Conservation (phyloP, 2,888 invertebrate genomes). For the Zelleria hepariella region DNA sequence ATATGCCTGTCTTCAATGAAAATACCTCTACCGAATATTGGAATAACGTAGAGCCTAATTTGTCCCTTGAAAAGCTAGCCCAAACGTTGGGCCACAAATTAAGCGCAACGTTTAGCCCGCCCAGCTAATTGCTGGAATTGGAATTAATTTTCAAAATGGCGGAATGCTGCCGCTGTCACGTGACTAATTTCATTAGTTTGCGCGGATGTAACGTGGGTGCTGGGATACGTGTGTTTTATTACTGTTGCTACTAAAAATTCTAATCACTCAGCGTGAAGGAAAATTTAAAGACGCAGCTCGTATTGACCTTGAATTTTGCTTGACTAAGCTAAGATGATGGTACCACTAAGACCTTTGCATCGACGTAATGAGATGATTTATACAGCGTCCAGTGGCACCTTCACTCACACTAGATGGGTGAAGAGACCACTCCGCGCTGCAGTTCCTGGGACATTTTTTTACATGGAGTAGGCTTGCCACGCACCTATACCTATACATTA, state of each 20-base stretch:
- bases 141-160: conserved; percentile 3
- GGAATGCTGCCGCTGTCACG: conserved; percentile 1
- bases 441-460: too few relatives aligned
- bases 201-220: neutral
- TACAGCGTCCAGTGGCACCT: too few relatives aligned
- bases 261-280: too few relatives aligned
- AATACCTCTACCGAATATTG: neutral
- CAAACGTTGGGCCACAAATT: neutral
- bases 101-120: neutral
- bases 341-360: too few relatives aligned
- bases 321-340: too few relatives aligned
- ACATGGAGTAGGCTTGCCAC: too few relatives aligned
- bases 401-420: too few relatives aligned
- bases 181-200: neutral
- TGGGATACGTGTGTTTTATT: neutral
- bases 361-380: too few relatives aligned
- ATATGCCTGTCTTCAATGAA: neutral
- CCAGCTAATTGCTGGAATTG: neutral
- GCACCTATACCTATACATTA: too few relatives aligned
- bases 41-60: neutral
- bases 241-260: neutral
- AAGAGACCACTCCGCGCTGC: too few relatives aligned
- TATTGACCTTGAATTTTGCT: too few relatives aligned
- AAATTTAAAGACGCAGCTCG: too few relatives aligned
- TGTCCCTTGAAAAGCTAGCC: neutral